phyloP scores from a whole-genome alignment of 1,140 invertebrate species.

The Sipha flava region DNA sequence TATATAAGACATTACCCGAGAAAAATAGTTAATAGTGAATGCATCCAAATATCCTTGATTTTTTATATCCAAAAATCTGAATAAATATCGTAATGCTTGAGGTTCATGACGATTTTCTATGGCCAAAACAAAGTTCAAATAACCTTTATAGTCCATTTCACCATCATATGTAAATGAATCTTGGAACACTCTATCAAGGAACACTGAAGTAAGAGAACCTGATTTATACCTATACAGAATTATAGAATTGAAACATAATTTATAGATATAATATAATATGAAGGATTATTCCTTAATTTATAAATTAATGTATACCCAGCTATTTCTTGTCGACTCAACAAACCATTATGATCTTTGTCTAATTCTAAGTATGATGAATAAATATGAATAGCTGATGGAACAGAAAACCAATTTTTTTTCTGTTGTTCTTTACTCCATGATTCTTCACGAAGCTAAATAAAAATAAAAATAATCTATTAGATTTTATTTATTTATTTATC shows the following conservation, averaged over 20 bases:
- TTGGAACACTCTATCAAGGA: slow-evolving; percentile 88
- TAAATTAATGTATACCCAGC: slow-evolving; percentile 52
- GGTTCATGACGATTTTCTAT: slow-evolving; percentile 87
- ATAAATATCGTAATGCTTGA: slow-evolving; percentile 84
- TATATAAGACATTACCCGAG: slow-evolving; percentile 55
- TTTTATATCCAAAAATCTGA: slow-evolving; percentile 85
- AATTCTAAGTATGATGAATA: slow-evolving; percentile 90
- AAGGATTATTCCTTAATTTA: too few relatives aligned
- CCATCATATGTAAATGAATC: slow-evolving; percentile 91
- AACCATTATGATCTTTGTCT: slow-evolving; percentile 90
- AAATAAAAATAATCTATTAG: background rate
- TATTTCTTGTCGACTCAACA: slow-evolving; percentile 83
- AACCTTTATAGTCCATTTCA: slow-evolving; percentile 98
- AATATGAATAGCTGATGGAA: slow-evolving; percentile 75
- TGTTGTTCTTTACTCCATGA: slow-evolving; percentile 71
- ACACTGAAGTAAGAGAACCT: slow-evolving; percentile 81
- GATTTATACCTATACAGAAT: slow-evolving; percentile 65
- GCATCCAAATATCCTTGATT: slow-evolving; percentile 78
- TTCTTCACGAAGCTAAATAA: slow-evolving; percentile 67
- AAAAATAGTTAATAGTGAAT: slow-evolving; percentile 89
- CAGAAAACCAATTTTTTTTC: slow-evolving; percentile 91
- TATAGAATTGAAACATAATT: too few relatives aligned
- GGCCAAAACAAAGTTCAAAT: slow-evolving; percentile 87
- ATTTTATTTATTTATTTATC: background rate
- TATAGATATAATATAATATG: too few relatives aligned